Evolutionary conservation across 2,888 invertebrate species (phyloP), one percentile per base, ranked within the genome.

Genomic region (Synanthedon vespiformis): DNA sequence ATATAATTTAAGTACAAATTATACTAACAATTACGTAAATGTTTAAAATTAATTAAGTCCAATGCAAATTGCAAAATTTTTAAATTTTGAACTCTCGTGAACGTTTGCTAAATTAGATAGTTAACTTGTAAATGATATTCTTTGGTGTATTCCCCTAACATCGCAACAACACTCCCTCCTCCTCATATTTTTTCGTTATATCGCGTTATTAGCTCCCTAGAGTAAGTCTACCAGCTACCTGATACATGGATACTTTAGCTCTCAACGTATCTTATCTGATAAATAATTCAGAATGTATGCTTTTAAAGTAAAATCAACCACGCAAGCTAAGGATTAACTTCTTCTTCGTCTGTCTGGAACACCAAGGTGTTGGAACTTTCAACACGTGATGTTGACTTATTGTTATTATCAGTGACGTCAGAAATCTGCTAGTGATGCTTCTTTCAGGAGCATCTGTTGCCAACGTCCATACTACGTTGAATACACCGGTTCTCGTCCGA

Each of bases 401-500:
- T 58, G 53, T n/a, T n/a, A n/a, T n/a, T n/a, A n/a, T 22, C 4
- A 22, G 18, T 22, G 18, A 22, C 18, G 18, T 22, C 18, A 22
- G 18, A 22, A 22, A 4, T 22, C 4, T 22, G 18, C 4, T 22
- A 22, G 18, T 4, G 18, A 22, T 22, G 3, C 18, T 16, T 16
- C 16, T 16, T 16, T 16, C 16, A 16, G 18, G 3, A 18, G n/a
- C 4, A 8, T 1, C 8, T 1, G 8, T 34, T 34, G 60, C 62
- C 61, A 62, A 62, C 60, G 62, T 59, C 61, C 62, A 62, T 61
- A 62, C 61, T 55, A 62, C 56, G 58, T 58, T 62, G 61, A 61
- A 62, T 18, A 57, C 62, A 60, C 62, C 62, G 62, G 62, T 62
- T 62, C 61, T 62, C 62, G 61, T 62, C 62, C 59, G 62, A 62